A percentile compares a stretch with the other conserved stretches of the same genome.
These are phyloP conservation scores for Eurosta solidaginis DNA, from an alignment of 1,140 invertebrate genomes.

Conservation along the genomic window DNA sequence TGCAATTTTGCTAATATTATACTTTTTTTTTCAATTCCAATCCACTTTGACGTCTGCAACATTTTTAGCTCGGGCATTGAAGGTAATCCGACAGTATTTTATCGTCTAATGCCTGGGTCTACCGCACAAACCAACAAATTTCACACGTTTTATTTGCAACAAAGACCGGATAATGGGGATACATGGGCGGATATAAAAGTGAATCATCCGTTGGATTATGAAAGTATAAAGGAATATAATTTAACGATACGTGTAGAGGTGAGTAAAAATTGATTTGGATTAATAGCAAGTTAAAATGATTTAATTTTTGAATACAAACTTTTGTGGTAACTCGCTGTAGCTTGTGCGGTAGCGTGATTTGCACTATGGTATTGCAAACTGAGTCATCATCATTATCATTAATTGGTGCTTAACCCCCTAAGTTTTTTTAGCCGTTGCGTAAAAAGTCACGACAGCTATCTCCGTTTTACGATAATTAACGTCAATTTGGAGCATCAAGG, in stretches of 20 bases:
- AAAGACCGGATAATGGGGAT: conserved; percentile 84
- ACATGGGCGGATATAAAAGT: conserved; percentile 96
- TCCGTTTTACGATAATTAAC: too few species aligned
- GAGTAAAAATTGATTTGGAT: conserved; percentile 59
- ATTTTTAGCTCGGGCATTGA: conserved; percentile 87
- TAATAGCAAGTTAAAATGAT: too few species aligned
- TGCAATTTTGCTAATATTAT: conserved; percentile 29
- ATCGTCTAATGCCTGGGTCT: conserved; percentile 90
- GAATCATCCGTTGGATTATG: conserved; percentile 93
- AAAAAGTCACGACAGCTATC: too few species aligned
- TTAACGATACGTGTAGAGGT: conserved; percentile 94
- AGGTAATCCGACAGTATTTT: conserved; percentile 93
- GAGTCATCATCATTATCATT: too few species aligned
- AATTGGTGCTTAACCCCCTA: too few species aligned
- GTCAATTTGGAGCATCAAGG: too few species aligned
- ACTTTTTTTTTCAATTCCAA: background rate
- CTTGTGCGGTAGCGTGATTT: too few species aligned
- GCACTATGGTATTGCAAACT: too few species aligned
- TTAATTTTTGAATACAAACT: too few species aligned
- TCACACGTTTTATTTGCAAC: conserved; percentile 94
- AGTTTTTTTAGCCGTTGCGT: too few species aligned
- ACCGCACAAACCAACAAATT: conserved; percentile 95
- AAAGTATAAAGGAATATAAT: conserved; percentile 94
- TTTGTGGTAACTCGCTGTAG: too few species aligned
- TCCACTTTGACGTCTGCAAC: conserved; percentile 21